phyloP scores from a whole-genome alignment of 2,888 invertebrate species.

The Rambutsinella grinnellia region DNA sequence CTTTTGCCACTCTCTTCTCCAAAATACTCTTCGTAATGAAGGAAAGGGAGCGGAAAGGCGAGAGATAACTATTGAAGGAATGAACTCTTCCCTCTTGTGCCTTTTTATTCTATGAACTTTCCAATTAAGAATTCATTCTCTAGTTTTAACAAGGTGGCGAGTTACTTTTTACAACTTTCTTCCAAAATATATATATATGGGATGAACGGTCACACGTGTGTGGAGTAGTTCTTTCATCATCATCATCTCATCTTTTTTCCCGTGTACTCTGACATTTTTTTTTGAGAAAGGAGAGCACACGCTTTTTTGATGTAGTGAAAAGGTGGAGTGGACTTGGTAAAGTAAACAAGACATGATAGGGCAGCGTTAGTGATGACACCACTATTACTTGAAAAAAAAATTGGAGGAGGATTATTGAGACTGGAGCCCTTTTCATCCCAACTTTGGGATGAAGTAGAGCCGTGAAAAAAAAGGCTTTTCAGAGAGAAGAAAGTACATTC shows the following conservation, averaged over 20 bases:
- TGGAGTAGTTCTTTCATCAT: too few relatives aligned
- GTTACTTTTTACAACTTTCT: slow-evolving; percentile 9
- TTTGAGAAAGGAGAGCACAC: background rate
- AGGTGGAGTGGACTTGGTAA: background rate
- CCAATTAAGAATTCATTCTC: slow-evolving; percentile 45
- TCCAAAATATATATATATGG: too few relatives aligned
- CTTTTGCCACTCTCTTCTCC: too few relatives aligned
- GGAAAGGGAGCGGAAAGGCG: too few relatives aligned
- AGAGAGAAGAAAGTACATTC: background rate
- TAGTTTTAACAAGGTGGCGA: slow-evolving; percentile 31
- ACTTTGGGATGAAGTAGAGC: background rate
- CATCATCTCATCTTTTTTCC: background rate
- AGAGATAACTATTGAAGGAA: too few relatives aligned
- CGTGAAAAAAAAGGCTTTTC: background rate
- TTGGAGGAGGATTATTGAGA: background rate
- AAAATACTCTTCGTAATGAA: too few relatives aligned
- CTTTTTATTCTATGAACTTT: slow-evolving; percentile 10
- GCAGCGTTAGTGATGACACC: background rate
- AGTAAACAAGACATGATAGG: background rate
- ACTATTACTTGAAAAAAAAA: background rate
- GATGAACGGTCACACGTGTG: too few relatives aligned
- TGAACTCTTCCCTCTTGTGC: too few relatives aligned
- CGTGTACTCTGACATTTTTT: background rate
- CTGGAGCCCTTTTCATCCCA: background rate
- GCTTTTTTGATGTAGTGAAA: background rate